A percentile compares a stretch with the other conserved stretches of the same genome.
Conservation (phyloP, 1,140 invertebrate species). For the Coptotermes formosanus region DNA sequence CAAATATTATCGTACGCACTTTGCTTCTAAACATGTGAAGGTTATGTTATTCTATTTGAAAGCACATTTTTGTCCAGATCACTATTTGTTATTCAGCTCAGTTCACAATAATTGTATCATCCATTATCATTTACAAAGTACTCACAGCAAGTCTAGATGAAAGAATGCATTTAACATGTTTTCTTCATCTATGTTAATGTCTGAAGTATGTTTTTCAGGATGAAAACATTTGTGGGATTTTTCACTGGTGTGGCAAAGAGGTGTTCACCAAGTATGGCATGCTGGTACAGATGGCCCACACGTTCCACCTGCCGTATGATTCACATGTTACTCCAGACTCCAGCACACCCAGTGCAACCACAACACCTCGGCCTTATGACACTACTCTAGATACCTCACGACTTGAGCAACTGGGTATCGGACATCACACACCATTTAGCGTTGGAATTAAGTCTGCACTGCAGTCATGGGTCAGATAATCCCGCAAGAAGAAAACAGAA, state of each 20-base stretch:
- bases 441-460: slow-evolving; percentile 46
- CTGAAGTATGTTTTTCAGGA: slow-evolving; percentile 34
- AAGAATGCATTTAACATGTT: too few relatives aligned
- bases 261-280: slow-evolving; percentile 58
- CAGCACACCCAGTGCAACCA: slow-evolving; percentile 43
- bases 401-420: slow-evolving; percentile 46
- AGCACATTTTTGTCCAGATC: too few relatives aligned
- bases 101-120: too few relatives aligned
- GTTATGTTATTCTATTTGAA: too few relatives aligned
- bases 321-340: slow-evolving; percentile 45
- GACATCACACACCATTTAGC: slow-evolving; percentile 48
- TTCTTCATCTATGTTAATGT: not conserved
- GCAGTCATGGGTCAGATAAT: slow-evolving; percentile 33
- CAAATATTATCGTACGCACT: too few relatives aligned
- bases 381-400: slow-evolving; percentile 48
- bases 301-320: slow-evolving; percentile 46
- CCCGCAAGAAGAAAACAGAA: not conserved
- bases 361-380: slow-evolving; percentile 48
- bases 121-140: too few relatives aligned
- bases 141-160: too few relatives aligned
- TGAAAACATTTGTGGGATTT: slow-evolving; percentile 47
- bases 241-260: slow-evolving; percentile 56
- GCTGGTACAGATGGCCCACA: slow-evolving; percentile 51
- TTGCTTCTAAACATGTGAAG: too few relatives aligned
- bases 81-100: too few relatives aligned